Evolutionary conservation across 23 tunicate species (phyloP).

Genomic region (Trididemnum miniatum): DNA sequence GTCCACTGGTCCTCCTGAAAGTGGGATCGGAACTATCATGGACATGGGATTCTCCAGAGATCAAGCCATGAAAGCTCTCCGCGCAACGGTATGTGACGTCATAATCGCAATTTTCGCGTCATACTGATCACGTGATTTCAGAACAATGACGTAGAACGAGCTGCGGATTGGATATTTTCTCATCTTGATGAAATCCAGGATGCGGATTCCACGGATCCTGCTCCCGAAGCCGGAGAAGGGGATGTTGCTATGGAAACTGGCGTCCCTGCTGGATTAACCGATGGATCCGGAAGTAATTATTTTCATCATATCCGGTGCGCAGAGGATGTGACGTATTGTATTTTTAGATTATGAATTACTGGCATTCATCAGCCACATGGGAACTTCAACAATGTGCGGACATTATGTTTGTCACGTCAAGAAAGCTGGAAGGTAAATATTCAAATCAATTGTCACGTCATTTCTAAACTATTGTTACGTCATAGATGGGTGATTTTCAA

Average conservation of each 20-base stretch:
- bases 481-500: conserved; percentile 95
- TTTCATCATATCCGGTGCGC: not conserved
- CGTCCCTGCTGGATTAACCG: not conserved
- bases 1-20: conserved; percentile 36
- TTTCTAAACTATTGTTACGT: too few species aligned
- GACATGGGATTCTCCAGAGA: conserved; percentile 90
- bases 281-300: conserved; percentile 54
- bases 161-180: conserved; percentile 96
- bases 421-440: conserved; percentile 66
- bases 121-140: too few species aligned
- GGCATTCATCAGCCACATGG: conserved; percentile 98
- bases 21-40: conserved; percentile 53
- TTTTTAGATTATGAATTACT: conserved; percentile 72
- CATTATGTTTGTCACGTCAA: conserved; percentile 98
- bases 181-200: conserved; percentile 62
- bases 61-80: conserved; percentile 84
- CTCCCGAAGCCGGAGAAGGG: conserved; percentile 38
- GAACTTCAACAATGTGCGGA: conserved; percentile 92
- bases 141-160: conserved; percentile 87
- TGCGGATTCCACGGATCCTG: not conserved
- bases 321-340: not conserved
- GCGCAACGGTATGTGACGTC: conserved; percentile 62
- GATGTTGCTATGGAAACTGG: conserved; percentile 49
- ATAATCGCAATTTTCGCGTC: too few species aligned
- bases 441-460: too few species aligned